Base-by-base conservation (phyloP, 92 coral and sea anemone species). In the Palythoa caribaeorum region DNA sequence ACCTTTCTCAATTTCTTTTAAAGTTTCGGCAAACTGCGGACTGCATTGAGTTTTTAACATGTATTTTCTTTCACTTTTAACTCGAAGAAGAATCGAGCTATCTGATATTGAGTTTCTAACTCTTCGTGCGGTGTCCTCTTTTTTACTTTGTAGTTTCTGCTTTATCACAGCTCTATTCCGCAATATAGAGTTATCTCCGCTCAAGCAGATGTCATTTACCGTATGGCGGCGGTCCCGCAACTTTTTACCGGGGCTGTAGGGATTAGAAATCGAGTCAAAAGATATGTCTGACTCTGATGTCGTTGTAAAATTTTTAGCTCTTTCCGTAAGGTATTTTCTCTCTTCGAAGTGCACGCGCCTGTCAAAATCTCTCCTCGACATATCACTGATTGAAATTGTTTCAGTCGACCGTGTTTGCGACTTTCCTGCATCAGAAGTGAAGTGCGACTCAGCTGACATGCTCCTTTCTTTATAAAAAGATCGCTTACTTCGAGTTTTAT, bases 1-100 rank as follows among this genome's bases (percentile, higher is more conserved):
- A 28, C 40, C 35, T 36, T 54, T 54, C 68, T 77, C 83, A 9
- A 77, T 77, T 77, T 77, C 83, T 28, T 47, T 54, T 39, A 77
- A 77, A 53, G 47, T 77, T 59, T 77, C 83, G 4, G 83, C 83
- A 77, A 77, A 77, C 83, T 77, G 83, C 5, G 83, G 68, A 54
- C 83, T 77, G 36, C 83, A 77, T 40, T 77, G 83, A 10, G 83
- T 53, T 12, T 77, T 77, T 10, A 77, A 68, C 83, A 77, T 52
- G 21, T 52, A 77, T 36, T 77, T 77, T 36, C 68, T 53, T 77
- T 54, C 83, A 35, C 35, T 36, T 3, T 52, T 77, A 28, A 52
- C 19, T 6, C 62, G 83, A 77, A 65, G 69, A 77, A 77, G 83
- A 53, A 53, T 59, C 37, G 79, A 48, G 17, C 17, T 5, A 36